Evolutionary conservation across 2,113 vertebrate species (phyloP).

Genomic region (Sylvietta virens): DNA sequence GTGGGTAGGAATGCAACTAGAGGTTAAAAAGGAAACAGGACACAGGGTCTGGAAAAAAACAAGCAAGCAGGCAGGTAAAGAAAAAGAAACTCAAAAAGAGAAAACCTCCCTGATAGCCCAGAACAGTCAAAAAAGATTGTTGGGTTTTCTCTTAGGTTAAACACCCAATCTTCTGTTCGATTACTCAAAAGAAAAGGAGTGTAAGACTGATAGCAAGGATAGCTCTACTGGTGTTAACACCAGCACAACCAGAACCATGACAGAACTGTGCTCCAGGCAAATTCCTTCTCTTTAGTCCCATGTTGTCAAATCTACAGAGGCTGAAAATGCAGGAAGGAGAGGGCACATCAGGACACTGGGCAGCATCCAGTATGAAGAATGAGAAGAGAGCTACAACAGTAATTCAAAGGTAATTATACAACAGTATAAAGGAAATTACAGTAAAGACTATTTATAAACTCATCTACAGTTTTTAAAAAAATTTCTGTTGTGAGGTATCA

Average conservation of each 20-base stretch:
- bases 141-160: background rate
- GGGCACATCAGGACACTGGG: background rate
- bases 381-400: background rate
- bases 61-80: background rate
- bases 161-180: background rate
- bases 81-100: background rate
- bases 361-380: background rate
- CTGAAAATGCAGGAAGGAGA: background rate
- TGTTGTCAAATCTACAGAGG: background rate
- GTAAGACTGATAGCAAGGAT: background rate
- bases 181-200: background rate
- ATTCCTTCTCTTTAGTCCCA: background rate
- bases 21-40: background rate
- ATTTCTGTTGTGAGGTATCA: background rate
- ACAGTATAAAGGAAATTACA: background rate
- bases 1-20: accelerated
- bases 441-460: background rate
- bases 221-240: background rate
- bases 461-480: background rate
- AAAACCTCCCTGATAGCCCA: background rate
- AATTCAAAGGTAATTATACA: background rate
- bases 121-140: background rate
- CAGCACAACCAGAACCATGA: background rate
- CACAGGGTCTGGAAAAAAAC: background rate
- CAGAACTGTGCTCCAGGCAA: background rate